Conservation (phyloP, 2,797 vertebrate species). For the Rhinatrema bivittatum region DNA sequence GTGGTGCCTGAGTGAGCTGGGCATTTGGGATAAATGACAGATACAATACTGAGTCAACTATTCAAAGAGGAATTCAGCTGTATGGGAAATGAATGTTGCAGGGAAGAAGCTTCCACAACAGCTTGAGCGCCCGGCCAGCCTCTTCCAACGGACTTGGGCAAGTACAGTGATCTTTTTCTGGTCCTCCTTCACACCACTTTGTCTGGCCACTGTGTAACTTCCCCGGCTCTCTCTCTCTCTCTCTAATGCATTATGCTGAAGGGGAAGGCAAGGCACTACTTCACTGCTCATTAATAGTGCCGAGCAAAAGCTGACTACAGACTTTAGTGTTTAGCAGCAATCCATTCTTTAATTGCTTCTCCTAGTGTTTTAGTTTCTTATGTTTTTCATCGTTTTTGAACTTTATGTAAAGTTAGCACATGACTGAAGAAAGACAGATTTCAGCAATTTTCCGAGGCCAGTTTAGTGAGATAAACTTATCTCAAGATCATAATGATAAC, state of each 20-base stretch:
- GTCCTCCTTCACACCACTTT: not conserved
- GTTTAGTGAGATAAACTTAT: too few species aligned
- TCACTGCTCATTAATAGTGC: too few species aligned
- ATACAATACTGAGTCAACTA: conserved; percentile 18
- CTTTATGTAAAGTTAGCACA: too few species aligned
- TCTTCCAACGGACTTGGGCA: conserved; percentile 73
- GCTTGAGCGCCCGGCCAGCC: conserved; percentile 71
- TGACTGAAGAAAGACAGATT: too few species aligned
- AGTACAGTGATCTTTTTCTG: conserved; percentile 38
- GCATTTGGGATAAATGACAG: conserved; percentile 19
- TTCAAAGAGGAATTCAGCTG: conserved; percentile 53
- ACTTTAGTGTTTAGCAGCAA: too few species aligned
- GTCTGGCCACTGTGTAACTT: not conserved
- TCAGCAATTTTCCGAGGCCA: too few species aligned
- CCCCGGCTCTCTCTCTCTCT: not conserved
- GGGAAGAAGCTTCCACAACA: conserved; percentile 64
- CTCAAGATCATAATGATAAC: too few species aligned
- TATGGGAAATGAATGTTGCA: conserved; percentile 79
- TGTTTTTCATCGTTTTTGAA: not conserved
- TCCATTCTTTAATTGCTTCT: too few species aligned
- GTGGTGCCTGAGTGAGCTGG: conserved; percentile 2
- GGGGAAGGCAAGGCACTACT: too few species aligned
- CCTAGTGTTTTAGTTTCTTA: too few species aligned
- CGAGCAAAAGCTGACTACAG: too few species aligned
- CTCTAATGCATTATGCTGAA: too few species aligned